phyloP scores from a whole-genome alignment of 1,140 invertebrate species.

The Zelostemma sp. region DNA sequence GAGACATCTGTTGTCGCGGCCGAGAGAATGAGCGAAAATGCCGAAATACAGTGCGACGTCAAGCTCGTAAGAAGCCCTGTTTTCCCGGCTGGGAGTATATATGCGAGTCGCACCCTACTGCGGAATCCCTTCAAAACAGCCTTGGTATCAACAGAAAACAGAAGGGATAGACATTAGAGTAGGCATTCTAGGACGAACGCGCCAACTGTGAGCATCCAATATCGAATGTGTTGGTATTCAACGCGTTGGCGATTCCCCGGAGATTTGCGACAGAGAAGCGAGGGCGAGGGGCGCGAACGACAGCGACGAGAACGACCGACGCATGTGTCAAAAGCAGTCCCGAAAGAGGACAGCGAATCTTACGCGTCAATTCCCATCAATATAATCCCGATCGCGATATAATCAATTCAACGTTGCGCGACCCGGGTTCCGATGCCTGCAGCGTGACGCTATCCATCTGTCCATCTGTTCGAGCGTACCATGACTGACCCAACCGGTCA shows the following conservation, averaged over 20 bases:
- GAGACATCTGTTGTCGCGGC: not conserved
- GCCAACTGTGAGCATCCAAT: conserved; percentile 15
- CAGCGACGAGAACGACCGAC: conserved; percentile 4
- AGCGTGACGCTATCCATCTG: conserved; percentile 44
- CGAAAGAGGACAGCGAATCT: conserved; percentile 36
- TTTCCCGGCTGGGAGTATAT: no score
- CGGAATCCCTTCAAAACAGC: not conserved
- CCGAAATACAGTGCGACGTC: not conserved
- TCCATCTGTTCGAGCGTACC: conserved; percentile 25
- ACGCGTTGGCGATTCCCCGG: conserved; percentile 11
- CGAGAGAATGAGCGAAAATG: not conserved
- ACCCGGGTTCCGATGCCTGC: conserved; percentile 34
- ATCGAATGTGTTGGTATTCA: conserved; percentile 19
- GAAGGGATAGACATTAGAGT: conserved; percentile 32
- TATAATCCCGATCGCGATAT: conserved; percentile 44
- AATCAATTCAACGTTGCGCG: conserved; percentile 38
- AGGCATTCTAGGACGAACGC: conserved; percentile 24
- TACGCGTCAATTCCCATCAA: conserved; percentile 43
- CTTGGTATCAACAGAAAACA: conserved; percentile 26
- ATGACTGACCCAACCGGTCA: no score
- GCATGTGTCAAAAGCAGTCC: not conserved
- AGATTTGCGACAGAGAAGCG: conserved; percentile 26
- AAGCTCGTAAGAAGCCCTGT: not conserved
- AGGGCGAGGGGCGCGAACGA: conserved; percentile 11
- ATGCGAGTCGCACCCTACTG: not conserved